phyloP scores from a whole-genome alignment of 2,888 invertebrate genomes.

The Agelastica alni region DNA sequence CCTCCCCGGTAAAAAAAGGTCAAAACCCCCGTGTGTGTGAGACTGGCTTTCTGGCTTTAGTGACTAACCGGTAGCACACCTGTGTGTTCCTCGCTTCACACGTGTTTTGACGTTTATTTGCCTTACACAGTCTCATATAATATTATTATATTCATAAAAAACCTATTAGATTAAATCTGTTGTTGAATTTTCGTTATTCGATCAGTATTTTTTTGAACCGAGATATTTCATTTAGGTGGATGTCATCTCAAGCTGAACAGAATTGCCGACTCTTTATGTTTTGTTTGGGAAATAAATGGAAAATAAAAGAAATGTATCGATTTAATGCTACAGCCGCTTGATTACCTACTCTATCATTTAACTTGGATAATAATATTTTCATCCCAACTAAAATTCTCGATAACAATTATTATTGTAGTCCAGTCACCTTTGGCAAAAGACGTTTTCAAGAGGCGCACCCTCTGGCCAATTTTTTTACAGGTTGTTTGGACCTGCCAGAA shows the following conservation, averaged over 20 bases:
- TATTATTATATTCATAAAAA: slow-evolving; percentile 20
- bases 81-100: slow-evolving; percentile 53
- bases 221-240: slow-evolving; percentile 26
- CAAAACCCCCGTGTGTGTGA: slow-evolving; percentile 59
- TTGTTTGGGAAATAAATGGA: background rate
- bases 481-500: too few relatives aligned
- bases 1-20: slow-evolving; percentile 59
- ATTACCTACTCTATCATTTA: too few relatives aligned
- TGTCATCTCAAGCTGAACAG: slow-evolving; percentile 24
- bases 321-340: too few relatives aligned
- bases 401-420: too few relatives aligned
- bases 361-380: too few relatives aligned
- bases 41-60: slow-evolving; percentile 58
- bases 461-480: too few relatives aligned
- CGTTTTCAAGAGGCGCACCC: too few relatives aligned
- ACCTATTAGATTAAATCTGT: too few relatives aligned
- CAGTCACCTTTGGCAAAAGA: too few relatives aligned
- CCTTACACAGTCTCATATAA: slow-evolving; percentile 53
- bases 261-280: slow-evolving; percentile 25
- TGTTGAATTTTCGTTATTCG: too few relatives aligned
- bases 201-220: slow-evolving; percentile 8
- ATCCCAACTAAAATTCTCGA: too few relatives aligned
- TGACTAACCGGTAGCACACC: slow-evolving; percentile 57
- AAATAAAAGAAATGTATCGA: too few relatives aligned
- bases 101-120: slow-evolving; percentile 60